Evolutionary conservation across 2,113 vertebrate genomes (phyloP).

Genomic region (Struthio camelus): DNA sequence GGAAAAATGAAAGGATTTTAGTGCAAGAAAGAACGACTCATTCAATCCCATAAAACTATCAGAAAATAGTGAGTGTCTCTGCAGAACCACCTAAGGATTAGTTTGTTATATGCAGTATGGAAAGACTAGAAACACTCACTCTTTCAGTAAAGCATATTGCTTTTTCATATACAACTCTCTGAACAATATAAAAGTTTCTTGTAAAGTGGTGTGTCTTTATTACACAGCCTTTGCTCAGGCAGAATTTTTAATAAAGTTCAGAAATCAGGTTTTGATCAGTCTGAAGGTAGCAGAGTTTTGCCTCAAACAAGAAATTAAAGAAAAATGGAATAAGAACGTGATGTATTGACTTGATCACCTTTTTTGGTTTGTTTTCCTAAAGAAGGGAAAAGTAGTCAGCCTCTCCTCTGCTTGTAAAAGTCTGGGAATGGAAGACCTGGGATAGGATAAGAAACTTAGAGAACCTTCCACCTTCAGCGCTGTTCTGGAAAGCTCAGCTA

Average conservation of each 20-base stretch:
- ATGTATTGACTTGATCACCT: background rate
- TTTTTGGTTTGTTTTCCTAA: background rate
- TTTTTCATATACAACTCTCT: background rate
- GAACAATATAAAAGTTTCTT: background rate
- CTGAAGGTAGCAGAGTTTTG: background rate
- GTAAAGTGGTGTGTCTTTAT: background rate
- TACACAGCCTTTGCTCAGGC: background rate
- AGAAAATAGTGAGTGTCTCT: background rate
- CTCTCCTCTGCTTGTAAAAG: background rate
- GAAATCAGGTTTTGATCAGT: background rate
- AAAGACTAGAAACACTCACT: background rate
- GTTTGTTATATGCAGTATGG: background rate
- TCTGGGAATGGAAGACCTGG: background rate
- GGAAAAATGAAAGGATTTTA: background rate
- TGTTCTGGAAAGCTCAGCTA: background rate
- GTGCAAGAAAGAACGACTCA: background rate
- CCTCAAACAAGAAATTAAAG: background rate
- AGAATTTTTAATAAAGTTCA: background rate
- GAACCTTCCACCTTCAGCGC: background rate
- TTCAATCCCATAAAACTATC: background rate
- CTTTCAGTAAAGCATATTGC: background rate
- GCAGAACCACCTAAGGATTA: background rate
- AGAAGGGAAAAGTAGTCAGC: background rate
- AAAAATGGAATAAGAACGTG: background rate
- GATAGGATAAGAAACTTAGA: background rate